Conservation (phyloP, 2,113 vertebrate genomes). For the Ariopsis seemanni region DNA sequence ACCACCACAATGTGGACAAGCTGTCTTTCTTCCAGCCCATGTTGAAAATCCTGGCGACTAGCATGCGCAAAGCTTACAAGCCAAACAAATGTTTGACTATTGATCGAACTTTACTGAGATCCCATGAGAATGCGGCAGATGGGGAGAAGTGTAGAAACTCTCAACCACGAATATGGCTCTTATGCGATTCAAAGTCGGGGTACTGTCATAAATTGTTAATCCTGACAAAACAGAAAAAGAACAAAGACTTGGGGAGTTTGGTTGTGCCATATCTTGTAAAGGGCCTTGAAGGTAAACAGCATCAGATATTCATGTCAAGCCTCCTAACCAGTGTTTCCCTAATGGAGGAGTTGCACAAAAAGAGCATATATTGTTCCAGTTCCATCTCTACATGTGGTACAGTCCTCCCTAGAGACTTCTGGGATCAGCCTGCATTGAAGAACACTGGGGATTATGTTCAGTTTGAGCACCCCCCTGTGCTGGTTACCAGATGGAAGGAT, state of each 20-base stretch:
- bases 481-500: slow-evolving; percentile 76
- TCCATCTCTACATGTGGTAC: slow-evolving; percentile 63
- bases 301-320: slow-evolving; percentile 72
- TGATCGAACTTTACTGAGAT: slow-evolving; percentile 67
- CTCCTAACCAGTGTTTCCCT: slow-evolving; percentile 65
- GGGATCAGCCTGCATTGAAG: slow-evolving; percentile 62
- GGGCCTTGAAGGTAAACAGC: slow-evolving; percentile 66
- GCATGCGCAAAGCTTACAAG: slow-evolving; percentile 67
- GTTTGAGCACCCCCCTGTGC: slow-evolving; percentile 62
- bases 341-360: slow-evolving; percentile 64
- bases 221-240: slow-evolving; percentile 54
- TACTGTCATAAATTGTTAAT: slow-evolving; percentile 75
- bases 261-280: slow-evolving; percentile 68
- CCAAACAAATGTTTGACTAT: slow-evolving; percentile 71
- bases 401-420: slow-evolving; percentile 64
- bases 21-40: slow-evolving; percentile 68
- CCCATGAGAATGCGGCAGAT: slow-evolving; percentile 57
- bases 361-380: slow-evolving; percentile 69
- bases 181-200: slow-evolving; percentile 78
- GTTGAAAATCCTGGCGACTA: slow-evolving; percentile 61
- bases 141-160: slow-evolving; percentile 40
- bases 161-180: slow-evolving; percentile 73
- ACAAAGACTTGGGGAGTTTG: slow-evolving; percentile 55
- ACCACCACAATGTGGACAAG: slow-evolving; percentile 46
- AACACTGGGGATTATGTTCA: slow-evolving; percentile 71